Evolutionary conservation across 2,888 invertebrate species (phyloP).

Genomic region (Eupeodes latifasciatus): DNA sequence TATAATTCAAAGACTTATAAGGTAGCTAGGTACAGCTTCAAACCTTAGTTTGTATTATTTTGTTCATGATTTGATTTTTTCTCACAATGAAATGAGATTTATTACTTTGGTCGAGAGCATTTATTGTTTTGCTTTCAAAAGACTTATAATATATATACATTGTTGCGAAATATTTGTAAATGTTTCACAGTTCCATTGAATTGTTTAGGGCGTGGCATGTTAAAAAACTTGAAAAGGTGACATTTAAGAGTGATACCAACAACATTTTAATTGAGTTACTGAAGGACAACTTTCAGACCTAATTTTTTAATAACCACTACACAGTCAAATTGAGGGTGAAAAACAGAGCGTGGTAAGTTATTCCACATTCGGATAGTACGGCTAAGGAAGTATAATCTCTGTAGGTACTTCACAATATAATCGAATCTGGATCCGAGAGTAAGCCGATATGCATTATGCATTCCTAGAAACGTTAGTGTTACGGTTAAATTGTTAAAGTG

Average conservation of each 20-base stretch:
- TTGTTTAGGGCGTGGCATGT: neutral
- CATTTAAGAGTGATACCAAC: neutral
- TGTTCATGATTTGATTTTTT: neutral
- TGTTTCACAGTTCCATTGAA: conserved; percentile 8
- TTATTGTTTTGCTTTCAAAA: conserved; percentile 17
- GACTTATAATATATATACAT: neutral
- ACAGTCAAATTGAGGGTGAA: no score
- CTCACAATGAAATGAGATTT: conserved; percentile 47
- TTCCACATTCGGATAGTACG: no score
- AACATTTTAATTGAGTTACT: neutral
- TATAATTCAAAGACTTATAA: conserved; percentile 11
- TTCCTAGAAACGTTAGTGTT: no score
- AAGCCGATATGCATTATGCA: no score
- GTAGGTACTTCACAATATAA: no score
- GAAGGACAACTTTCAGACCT: neutral
- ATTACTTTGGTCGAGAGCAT: conserved; percentile 30
- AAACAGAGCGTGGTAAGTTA: no score
- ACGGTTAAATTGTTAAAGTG: no score
- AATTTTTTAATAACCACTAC: no score
- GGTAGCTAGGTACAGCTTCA: neutral
- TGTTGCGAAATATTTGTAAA: conserved; percentile 58
- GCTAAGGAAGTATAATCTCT: no score
- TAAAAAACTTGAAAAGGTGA: neutral
- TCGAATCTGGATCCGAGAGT: no score
- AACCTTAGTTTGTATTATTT: neutral